phyloP scores from a whole-genome alignment of 1,140 invertebrate species.

The Drosophila varians region DNA sequence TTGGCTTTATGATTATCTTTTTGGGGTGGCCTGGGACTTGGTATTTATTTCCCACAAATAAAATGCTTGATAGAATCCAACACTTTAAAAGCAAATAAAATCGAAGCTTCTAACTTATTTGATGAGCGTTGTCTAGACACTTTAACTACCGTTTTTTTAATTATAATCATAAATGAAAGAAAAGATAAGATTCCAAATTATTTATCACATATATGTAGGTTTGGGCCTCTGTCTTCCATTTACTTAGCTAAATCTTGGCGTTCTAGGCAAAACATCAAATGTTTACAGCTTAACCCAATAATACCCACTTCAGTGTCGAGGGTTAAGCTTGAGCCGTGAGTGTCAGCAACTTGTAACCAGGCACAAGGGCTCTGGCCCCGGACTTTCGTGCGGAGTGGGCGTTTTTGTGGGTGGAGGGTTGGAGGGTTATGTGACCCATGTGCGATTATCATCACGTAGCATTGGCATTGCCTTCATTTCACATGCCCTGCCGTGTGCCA shows the following conservation, averaged over 20 bases:
- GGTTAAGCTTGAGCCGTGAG: conserved; percentile 38
- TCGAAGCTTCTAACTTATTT: neutral
- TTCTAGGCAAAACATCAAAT: conserved; percentile 35
- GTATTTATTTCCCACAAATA: neutral
- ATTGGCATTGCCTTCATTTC: conserved; percentile 54
- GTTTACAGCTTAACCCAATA: conserved; percentile 40
- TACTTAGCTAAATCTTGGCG: conserved; percentile 3
- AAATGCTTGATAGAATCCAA: neutral
- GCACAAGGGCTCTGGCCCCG: conserved; percentile 18
- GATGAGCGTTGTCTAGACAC: neutral
- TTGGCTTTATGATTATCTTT: neutral
- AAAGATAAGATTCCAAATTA: neutral
- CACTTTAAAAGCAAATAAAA: neutral
- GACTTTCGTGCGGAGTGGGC: neutral
- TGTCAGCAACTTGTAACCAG: conserved; percentile 41
- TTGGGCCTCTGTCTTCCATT: neutral
- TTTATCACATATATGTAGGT: neutral
- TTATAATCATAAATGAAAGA: neutral
- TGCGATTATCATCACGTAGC: conserved; percentile 66
- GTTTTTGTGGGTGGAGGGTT: neutral
- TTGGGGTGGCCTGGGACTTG: neutral
- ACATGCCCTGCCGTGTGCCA: conserved; percentile 48
- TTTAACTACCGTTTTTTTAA: neutral
- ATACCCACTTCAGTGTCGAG: conserved; percentile 27
- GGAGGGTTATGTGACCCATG: conserved; percentile 24